Base-by-base conservation (phyloP, 1,140 invertebrate genomes). In the Formica selysi region DNA sequence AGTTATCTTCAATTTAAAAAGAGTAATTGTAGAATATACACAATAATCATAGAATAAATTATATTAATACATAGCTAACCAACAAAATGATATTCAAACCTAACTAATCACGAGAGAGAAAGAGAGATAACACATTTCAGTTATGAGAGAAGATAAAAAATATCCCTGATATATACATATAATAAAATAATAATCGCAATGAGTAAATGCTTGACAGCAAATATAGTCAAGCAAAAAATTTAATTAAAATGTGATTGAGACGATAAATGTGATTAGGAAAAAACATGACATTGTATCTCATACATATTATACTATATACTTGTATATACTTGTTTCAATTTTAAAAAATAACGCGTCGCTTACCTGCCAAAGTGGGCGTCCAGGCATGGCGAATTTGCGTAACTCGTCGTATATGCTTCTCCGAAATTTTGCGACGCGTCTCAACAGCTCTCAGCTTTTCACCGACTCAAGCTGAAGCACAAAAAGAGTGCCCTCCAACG, bases 281-380 rank as follows among this genome's bases (percentile, higher is more conserved):
- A 67, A 38, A 48, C 6, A 19, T 19, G n/a, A 65, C 22, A 61
- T 13, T 29, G 41, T 29, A 26, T 16, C 2, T 13, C 16, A 26
- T 57, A 7, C 19, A 6, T n/a, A 79, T 59, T 41, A 13, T 8
- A 32, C 3, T 32, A 32, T 32, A 32, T 4, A 32, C 3, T 32
- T 1, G 32, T 32, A 32, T 32, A 32, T 32, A 32, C 32, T 32
- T 1, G 19, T 1, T n/a, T 19, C 38, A 13, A 41, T 54, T 61
- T 71, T 61, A 10, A 76, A 16, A 29, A 48, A 57, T 38, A 59
- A 7, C 38, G 41, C 36, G 8, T 26, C 59, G 0, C 92, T 93
- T 91, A 95, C 94, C 90, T 94, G 94, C 94, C 94, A 94, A 74
- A 94, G 86, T 64, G 94, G 94, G 93, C 94, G 94, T 91, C 94